phyloP scores from a whole-genome alignment of 2,888 invertebrate species.

The Microctonus brassicae region DNA sequence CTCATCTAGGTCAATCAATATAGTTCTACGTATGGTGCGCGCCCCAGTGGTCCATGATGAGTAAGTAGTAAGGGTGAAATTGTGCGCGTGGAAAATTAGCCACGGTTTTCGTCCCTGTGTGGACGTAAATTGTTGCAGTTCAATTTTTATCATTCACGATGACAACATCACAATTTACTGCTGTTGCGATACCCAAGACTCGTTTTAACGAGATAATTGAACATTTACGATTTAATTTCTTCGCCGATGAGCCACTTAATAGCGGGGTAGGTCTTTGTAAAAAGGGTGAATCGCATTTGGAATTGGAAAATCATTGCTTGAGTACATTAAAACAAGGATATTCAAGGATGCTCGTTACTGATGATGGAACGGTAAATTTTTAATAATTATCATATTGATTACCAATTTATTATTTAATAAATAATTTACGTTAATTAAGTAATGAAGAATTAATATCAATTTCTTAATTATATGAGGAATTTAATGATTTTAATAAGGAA shows the following conservation, averaged over 20 bases:
- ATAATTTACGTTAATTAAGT: no score
- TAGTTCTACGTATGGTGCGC: conserved; percentile 40
- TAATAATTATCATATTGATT: neutral
- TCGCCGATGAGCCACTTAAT: conserved; percentile 88
- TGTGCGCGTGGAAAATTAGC: conserved; percentile 55
- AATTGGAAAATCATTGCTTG: conserved; percentile 80
- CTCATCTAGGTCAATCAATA: conserved; percentile 69
- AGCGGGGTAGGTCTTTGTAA: conserved; percentile 81
- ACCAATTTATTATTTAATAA: neutral
- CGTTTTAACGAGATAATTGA: conserved; percentile 77
- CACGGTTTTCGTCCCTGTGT: conserved; percentile 57
- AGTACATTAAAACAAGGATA: conserved; percentile 81
- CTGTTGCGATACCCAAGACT: conserved; percentile 70
- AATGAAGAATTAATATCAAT: no score
- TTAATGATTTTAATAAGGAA: neutral
- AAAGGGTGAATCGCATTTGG: conserved; percentile 78
- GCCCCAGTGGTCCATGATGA: conserved; percentile 23
- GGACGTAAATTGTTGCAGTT: neutral
- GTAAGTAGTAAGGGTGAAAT: conserved; percentile 15
- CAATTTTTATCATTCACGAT: conserved; percentile 47
- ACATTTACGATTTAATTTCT: conserved; percentile 82
- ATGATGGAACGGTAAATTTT: conserved; percentile 74
- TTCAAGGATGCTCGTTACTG: conserved; percentile 78
- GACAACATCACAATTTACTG: conserved; percentile 65
- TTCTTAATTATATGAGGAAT: neutral